Evolutionary conservation across 2,888 invertebrate species (phyloP).

Genomic region (Mechanitis mazaeus): DNA sequence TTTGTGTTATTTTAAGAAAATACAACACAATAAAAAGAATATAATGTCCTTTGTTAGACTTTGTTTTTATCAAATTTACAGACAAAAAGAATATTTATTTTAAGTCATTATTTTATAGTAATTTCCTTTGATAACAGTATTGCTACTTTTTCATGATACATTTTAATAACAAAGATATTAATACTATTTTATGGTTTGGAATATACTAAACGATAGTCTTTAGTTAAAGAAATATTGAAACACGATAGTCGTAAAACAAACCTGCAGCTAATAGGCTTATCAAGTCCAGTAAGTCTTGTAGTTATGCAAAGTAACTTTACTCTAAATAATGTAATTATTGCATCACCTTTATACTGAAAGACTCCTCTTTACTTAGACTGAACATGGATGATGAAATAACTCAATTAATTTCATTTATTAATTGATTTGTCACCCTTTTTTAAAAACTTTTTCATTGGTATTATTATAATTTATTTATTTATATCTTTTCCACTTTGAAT

Average conservation of each 20-base stretch:
- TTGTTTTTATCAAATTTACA: too few relatives aligned
- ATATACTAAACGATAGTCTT: background rate
- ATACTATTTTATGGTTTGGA: background rate
- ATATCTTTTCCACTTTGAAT: too few relatives aligned
- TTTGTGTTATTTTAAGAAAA: constrained; percentile 24
- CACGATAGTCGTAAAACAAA: constrained; percentile 1
- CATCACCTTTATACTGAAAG: background rate
- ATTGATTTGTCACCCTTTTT: too few relatives aligned
- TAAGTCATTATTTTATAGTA: too few relatives aligned
- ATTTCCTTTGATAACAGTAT: too few relatives aligned
- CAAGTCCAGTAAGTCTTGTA: background rate
- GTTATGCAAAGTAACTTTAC: background rate
- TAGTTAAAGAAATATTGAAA: background rate
- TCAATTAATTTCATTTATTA: background rate
- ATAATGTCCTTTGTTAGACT: background rate
- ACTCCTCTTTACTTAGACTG: too few relatives aligned
- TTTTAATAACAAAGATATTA: too few relatives aligned
- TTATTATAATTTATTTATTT: too few relatives aligned
- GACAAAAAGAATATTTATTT: too few relatives aligned
- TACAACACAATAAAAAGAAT: background rate
- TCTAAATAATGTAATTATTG: background rate
- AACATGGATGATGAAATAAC: background rate
- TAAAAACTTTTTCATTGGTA: too few relatives aligned
- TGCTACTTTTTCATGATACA: too few relatives aligned
- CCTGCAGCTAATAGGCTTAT: constrained; percentile 19